Base-by-base conservation (phyloP, 1,140 invertebrate genomes). In the Pomacea maculata region DNA sequence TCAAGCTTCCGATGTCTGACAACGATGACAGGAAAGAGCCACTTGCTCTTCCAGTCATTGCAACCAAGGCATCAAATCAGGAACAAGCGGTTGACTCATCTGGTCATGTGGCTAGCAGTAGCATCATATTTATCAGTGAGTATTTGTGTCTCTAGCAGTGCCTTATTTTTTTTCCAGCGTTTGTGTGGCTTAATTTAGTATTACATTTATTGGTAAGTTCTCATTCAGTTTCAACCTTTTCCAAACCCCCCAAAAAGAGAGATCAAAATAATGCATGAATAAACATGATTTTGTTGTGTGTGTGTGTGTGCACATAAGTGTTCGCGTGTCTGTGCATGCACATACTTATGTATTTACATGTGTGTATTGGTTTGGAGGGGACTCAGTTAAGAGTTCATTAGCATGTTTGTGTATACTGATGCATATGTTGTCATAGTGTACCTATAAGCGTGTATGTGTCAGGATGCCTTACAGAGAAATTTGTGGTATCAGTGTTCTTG, bases 291-390 rank as follows among this genome's bases (percentile, higher is more conserved):
- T 21, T 9, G 8, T 15, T 76, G 52, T 76, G 52, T 61, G 15
- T 76, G 52, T 76, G 75, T 76, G 75, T 76, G 61, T 61, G 75
- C 61, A 57, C 61, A 54, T 61, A 57, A 61, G 52, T 61, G 75
- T 76, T 52, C 61, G 75, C 61, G 19, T 76, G 75, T 61, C 52
- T 64, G 1, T 3, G 61, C 25, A 34, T 76, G 1, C 61, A 57
- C 61, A 57, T 76, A 57, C 34, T 45, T 45, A 45, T 45, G 34
- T 45, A 45, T 45, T 45, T 45, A 45, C 61, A 54, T 76, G 61
- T 76, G 75, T 76, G 71, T 73, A 54, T 73, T 34, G 14, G 29
- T 73, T 12, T 54, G 71, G 45, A 14, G 54, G 71, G 45, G 14
- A 73, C 14, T 25, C 11, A 45, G 25, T 71, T 45, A 1, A 45